A percentile compares a stretch with the other conserved stretches of the same genome.
Evolutionary conservation across 1,140 invertebrate genomes (phyloP).

Genomic region (Caenorhabditis remanei): DNA sequence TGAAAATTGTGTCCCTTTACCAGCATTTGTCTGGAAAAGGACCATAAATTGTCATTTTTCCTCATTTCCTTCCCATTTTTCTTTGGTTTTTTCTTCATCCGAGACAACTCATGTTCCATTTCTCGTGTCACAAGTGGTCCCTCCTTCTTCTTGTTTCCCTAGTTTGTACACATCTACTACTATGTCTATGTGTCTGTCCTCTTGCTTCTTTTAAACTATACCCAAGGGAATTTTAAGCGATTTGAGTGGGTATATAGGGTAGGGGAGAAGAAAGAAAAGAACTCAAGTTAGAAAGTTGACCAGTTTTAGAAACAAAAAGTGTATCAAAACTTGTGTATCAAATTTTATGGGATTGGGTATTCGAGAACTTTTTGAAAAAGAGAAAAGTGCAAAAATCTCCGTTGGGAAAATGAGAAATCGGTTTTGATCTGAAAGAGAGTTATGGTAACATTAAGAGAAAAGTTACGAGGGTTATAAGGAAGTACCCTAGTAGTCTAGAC

Average conservation of each 20-base stretch:
- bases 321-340: slow-evolving; percentile 26
- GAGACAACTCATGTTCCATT: neutral
- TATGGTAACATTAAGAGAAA: no score
- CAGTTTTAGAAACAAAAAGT: no score
- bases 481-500: no score
- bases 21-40: neutral
- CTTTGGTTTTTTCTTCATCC: neutral
- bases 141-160: neutral
- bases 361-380: neutral
- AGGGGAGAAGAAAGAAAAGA: neutral
- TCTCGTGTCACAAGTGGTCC: neutral
- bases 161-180: neutral
- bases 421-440: no score
- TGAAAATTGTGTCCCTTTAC: neutral
- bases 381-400: neutral
- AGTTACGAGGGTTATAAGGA: no score
- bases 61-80: neutral
- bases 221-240: neutral
- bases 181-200: neutral
- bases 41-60: neutral
- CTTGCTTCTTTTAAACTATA: neutral
- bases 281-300: no score
- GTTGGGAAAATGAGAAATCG: neutral
- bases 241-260: neutral
- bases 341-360: slow-evolving; percentile 9